Conservation (phyloP, 2,888 invertebrate species). For the Conistra vaccinii region DNA sequence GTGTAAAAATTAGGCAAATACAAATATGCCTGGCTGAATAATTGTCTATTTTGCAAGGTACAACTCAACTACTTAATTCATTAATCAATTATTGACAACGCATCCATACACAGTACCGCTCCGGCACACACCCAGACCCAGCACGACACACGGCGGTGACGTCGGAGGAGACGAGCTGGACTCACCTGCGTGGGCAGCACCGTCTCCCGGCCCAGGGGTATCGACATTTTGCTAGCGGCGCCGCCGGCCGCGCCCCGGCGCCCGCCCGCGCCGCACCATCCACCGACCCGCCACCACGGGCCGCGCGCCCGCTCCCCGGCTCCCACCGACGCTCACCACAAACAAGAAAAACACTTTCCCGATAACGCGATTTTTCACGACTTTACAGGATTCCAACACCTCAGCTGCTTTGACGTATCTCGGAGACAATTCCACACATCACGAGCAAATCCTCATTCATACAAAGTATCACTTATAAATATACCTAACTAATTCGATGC, state of each 20-base stretch:
- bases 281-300: constrained; percentile 84
- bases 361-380: constrained; percentile 76
- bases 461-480: constrained; percentile 70
- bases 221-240: constrained; percentile 90
- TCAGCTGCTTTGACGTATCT: constrained; percentile 56
- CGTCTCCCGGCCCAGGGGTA: constrained; percentile 89
- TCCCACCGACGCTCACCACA: constrained; percentile 78
- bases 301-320: constrained; percentile 76
- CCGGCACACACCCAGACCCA: constrained; percentile 6
- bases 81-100: constrained; percentile 7
- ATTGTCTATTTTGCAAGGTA: not conserved
- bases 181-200: constrained; percentile 89
- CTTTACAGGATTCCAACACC: constrained; percentile 68
- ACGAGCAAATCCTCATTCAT: constrained; percentile 73
- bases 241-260: constrained; percentile 90
- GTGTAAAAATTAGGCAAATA: not conserved
- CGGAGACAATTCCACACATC: constrained; percentile 72
- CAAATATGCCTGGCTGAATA: not conserved
- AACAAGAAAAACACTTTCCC: constrained; percentile 88
- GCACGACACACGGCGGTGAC: constrained; percentile 2
- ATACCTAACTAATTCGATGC: constrained; percentile 69
- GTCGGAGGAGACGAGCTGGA: constrained; percentile 62
- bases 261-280: constrained; percentile 88
- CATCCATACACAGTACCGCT: constrained; percentile 2
- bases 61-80: not conserved